phyloP scores from a whole-genome alignment of 2,888 invertebrate genomes.

The Scotopteryx bipunctaria region DNA sequence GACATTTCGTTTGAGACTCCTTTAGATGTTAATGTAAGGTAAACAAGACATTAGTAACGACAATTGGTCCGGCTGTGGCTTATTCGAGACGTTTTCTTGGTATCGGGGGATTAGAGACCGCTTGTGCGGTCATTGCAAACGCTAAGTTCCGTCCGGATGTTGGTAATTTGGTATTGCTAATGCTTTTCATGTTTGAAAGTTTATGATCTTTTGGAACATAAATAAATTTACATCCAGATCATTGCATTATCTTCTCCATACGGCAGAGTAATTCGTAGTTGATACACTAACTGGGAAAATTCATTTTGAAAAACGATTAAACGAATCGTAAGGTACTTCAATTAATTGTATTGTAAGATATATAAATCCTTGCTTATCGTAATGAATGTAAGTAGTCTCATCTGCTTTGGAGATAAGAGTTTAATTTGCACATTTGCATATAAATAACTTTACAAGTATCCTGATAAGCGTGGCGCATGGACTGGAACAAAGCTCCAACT shows the following conservation, averaged over 20 bases:
- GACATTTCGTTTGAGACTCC: constrained; percentile 50
- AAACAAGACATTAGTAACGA: constrained; percentile 72
- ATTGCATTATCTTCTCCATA: too few species aligned
- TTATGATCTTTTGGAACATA: too few species aligned
- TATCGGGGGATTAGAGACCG: constrained; percentile 62
- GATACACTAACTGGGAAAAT: too few species aligned
- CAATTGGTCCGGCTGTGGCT: constrained; percentile 61
- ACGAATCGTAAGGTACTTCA: background rate
- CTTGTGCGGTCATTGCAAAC: constrained; percentile 70
- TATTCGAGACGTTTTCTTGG: constrained; percentile 69
- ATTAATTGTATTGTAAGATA: background rate
- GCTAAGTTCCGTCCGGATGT: constrained; percentile 62
- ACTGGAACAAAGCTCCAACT: constrained; percentile 4
- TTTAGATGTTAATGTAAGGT: constrained; percentile 62
- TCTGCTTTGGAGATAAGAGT: constrained; percentile 1
- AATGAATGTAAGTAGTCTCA: background rate
- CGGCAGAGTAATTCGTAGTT: too few species aligned
- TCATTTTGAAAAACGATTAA: too few species aligned
- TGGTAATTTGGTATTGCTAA: constrained; percentile 30
- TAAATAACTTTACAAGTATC: constrained; percentile 13
- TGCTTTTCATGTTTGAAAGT: constrained; percentile 3
- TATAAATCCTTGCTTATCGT: background rate
- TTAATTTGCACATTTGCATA: constrained; percentile 15
- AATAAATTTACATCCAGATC: too few species aligned
- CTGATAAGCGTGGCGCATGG: constrained; percentile 10